Base-by-base conservation (phyloP, 2,113 vertebrate genomes). In the Erythrocercus mccallii region DNA sequence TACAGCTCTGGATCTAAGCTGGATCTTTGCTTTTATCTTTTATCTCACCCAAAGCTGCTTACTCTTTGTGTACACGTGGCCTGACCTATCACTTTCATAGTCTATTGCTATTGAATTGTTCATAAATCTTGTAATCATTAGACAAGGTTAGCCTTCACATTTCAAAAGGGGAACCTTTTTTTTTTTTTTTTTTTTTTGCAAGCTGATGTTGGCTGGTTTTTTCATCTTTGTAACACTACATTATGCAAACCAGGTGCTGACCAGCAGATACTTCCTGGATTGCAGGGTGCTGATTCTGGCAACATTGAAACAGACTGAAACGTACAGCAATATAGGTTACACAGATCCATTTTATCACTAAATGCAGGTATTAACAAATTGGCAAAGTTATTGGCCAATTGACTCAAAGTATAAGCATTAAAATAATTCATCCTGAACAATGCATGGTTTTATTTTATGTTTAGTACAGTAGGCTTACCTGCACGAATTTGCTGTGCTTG, bases 341-440 rank as follows among this genome's bases (percentile, higher is more conserved):
- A 38, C 48, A 72, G 64, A 61, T 94, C 64, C 70, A 61, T 97
- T 97, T 96, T 93, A 88, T 87, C 96, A 73, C 66, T 97, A 89
- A 95, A 92, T 78, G 71, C 38, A 87, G 69, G 53, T 95, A 89
- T 97, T 97, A 97, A 95, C 57, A 94, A 95, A 92, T 86, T 95
- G 86, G 58, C 84, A 91, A 97, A 95, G 96, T 97, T 96, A 97
- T 96, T 96, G 96, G 92, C 92, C 97, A 98, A 93, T 96, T 98
- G 97, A 96, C 94, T 97, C 90, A 58, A 93, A 97, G 76, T 90
- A 93, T 92, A 97, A 96, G 87, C 94, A 96, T 96, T 97, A 97
- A 97, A 98, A 94, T 87, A 97, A 97, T 97, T 98, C 97, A 98
- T 90, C 96, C 97, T 65, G 96, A 97, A 97, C 96, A 97, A 95